Percentiles rank a stretch among this genome's conserved stretches.
These are phyloP conservation scores for Oriolus oriolus DNA, from an alignment of 2,113 vertebrate species.

Conservation along the genomic window DNA sequence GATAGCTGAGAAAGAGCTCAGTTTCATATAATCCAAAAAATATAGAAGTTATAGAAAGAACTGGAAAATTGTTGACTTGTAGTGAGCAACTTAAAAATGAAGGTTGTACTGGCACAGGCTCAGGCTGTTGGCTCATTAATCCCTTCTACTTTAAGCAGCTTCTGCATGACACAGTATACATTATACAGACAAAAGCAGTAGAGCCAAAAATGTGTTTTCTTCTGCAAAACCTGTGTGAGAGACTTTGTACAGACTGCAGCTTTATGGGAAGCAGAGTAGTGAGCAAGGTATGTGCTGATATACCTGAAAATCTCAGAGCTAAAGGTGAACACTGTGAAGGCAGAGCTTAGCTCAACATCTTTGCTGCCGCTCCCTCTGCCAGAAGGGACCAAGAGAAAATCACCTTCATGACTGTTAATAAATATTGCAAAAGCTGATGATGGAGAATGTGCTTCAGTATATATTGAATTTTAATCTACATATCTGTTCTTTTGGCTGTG, in stretches of 20 bases:
- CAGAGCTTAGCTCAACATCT: background rate
- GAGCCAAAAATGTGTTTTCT: background rate
- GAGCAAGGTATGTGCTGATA: background rate
- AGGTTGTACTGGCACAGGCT: background rate
- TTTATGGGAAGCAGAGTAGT: background rate
- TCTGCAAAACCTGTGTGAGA: background rate
- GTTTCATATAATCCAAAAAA: background rate
- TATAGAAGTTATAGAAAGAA: background rate
- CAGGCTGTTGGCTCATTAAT: background rate
- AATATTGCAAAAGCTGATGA: background rate
- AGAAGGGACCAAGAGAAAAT: background rate
- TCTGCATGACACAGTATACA: background rate
- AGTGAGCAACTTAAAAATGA: background rate
- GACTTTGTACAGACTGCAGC: background rate
- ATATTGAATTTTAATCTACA: background rate
- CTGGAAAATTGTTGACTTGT: background rate
- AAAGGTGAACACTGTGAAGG: background rate
- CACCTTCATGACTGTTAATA: background rate
- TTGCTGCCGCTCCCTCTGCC: background rate
- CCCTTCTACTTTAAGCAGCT: background rate
- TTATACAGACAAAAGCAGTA: background rate
- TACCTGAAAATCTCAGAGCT: background rate
- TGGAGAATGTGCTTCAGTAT: background rate
- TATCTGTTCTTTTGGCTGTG: background rate
- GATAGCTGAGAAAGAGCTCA: background rate